Evolutionary conservation across 2,888 invertebrate genomes (phyloP), one percentile per base, ranked within the genome.

Genomic region (Heterodera filipjevi): DNA sequence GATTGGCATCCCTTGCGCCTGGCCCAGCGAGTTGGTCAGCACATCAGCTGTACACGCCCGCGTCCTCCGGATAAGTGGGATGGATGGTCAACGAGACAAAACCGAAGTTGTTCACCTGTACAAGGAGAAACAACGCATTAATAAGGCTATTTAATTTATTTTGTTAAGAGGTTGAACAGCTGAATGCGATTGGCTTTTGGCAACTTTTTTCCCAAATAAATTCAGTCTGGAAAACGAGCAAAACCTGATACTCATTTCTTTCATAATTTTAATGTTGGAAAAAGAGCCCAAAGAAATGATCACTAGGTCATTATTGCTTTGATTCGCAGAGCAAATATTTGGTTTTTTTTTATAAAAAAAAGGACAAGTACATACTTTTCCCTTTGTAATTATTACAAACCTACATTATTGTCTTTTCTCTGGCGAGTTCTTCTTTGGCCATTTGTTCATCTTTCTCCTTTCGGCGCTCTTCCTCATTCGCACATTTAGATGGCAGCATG

Each of bases 41-140:
- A 95, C 93, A 90, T n/a, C 96, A 96, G 90, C 94, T 95, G 91
- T 99, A 99, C 32, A 81, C 72, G 27, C 97, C 98, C 90, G 96
- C 95, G 89, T 99, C 99, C 91, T 99, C 98, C n/a, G 98, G 97
- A 79, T 87, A 89, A 14, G 89, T 86, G 33, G 89, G 89, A 72
- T 87, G 84, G 72, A 89, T 83, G 2, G 84, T 83, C 14, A 89
- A 82, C 22, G 87, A 86, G n/a, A 86, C 87, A 49, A 85, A 87
- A 73, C 89, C 89, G 77, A 89, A 89, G 82, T 87, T 87, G 82
- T 89, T 85, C 77, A 84, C 82, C 27, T 73, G 44, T 8, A 66
- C 33, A 46, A 75, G 32, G 12, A 77, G 19, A 75, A 53, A 22
- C 44, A n/a, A 16, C 8, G 10, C 14, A 39, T 30, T 39, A 12